These are phyloP conservation scores for Erpornis zantholeuca DNA, from an alignment of 2,113 vertebrate species.

Conservation along the genomic window DNA sequence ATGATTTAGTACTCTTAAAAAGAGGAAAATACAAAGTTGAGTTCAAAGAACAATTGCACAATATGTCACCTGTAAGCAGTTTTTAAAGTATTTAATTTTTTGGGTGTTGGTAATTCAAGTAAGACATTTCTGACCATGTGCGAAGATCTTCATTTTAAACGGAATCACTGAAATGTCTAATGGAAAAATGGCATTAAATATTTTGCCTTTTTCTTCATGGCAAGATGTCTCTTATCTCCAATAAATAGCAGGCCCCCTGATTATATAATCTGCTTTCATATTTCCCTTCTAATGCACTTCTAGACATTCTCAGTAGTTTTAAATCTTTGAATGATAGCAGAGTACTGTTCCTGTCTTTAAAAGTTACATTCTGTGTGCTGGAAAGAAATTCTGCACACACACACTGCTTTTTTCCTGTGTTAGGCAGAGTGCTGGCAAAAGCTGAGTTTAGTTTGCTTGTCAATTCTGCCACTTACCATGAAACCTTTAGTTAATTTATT, in stretches of 20 bases:
- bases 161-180: neutral
- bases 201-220: neutral
- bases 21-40: neutral
- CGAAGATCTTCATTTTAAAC: neutral
- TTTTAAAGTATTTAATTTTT: constrained; percentile 5
- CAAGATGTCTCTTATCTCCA: neutral
- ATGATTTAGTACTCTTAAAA: neutral
- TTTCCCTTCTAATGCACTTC: constrained; percentile 13
- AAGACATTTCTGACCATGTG: neutral
- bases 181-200: neutral
- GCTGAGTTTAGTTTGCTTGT: neutral
- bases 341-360: neutral
- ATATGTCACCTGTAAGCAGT: neutral
- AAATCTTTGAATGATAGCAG: neutral
- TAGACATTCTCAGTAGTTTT: neutral
- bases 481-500: neutral
- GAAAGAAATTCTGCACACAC: neutral
- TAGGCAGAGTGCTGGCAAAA: neutral
- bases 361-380: neutral
- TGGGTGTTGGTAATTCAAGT: neutral
- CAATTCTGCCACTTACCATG: neutral
- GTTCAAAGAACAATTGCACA: neutral
- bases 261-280: constrained; percentile 2
- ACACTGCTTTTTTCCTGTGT: neutral
- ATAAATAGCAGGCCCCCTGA: neutral